These are phyloP conservation scores for Aphodius granarius DNA, from an alignment of 2,888 invertebrate genomes.

Conservation along the genomic window DNA sequence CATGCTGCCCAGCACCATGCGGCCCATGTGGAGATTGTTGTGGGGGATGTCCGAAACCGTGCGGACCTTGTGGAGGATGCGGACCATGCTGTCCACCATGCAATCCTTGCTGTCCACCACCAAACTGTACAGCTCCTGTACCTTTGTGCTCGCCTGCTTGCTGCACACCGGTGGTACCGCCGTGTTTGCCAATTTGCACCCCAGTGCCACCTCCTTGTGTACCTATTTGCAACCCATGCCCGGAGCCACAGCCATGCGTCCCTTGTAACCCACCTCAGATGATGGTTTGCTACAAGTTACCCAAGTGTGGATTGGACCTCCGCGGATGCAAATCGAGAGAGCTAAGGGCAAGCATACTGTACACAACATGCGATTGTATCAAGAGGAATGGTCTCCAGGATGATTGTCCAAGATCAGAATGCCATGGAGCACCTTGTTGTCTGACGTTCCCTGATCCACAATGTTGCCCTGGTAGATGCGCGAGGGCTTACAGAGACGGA, in stretches of 20 bases:
- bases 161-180: conserved; percentile 56
- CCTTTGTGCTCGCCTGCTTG: conserved; percentile 45
- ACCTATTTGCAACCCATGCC: conserved; percentile 56
- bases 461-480: conserved; percentile 53
- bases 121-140: conserved; percentile 49
- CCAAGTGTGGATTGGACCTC: conserved; percentile 47
- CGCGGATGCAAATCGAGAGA: conserved; percentile 55
- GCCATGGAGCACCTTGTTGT: conserved; percentile 59
- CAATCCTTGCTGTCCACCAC: conserved; percentile 52
- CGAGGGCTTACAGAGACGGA: conserved; percentile 48
- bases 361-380: conserved; percentile 62
- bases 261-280: conserved; percentile 61
- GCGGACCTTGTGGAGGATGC: conserved; percentile 31
- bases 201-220: conserved; percentile 57
- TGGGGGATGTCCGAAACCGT: conserved; percentile 23
- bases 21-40: conserved; percentile 52
- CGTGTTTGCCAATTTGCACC: conserved; percentile 53
- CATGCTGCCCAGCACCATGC: conserved; percentile 32
- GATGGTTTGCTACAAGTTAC: conserved; percentile 57
- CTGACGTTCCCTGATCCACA: conserved; percentile 58
- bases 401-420: conserved; percentile 59
- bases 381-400: conserved; percentile 64
- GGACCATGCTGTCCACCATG: conserved; percentile 45
- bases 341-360: conserved; percentile 59
- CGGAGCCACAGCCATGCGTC: conserved; percentile 60